Base-by-base conservation (phyloP, 2,888 invertebrate genomes). In the Lithophane ornitopus region DNA sequence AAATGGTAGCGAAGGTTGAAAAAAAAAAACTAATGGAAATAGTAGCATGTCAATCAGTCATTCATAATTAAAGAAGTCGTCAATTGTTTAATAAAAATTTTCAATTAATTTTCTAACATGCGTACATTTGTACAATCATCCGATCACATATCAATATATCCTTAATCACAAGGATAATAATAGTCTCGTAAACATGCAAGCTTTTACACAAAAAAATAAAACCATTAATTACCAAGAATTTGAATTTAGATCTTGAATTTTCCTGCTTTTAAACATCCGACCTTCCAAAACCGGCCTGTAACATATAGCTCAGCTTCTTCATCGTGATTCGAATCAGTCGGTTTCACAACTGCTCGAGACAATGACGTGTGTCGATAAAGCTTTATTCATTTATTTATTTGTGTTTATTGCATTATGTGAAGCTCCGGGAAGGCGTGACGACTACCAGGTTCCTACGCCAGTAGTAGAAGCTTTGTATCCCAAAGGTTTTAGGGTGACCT, bases 401-500 rank as follows among this genome's bases (percentile, higher is more conserved):
- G 54, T 77, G 34, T 67, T 63, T n/a, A 12, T 81, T 39, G 41
- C 62, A 59, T 28, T 26, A 81, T 81, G 77, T 56, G 67, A 34
- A 11, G 65, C 67, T 8, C 66, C 70, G 52, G 14, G 14, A 44
- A 26, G 41, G 0, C 19, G 4, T 0, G 4, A 56, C 9, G 28
- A 54, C 12, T 67, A 46, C 4, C 8, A 67, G 2, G 59, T 81
- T 3, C 63, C 73, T 16, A 22, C 22, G 1, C 77, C 82, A 8
- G 59, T 2, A 0, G 56, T 82, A 3, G 82, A 78, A 74, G 78
- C 78, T 28, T 34, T 81, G 19, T 39, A 67, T 6, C 77, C 77
- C 3, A 63, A 56, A 70, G 78, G 78, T 0, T 78, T 97, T 1
- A 93, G 96, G 56, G 97, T 97, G 6, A 97, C 97, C 0, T 94